phyloP scores from a whole-genome alignment of 2,888 invertebrate genomes.

The Perdita meconis region DNA sequence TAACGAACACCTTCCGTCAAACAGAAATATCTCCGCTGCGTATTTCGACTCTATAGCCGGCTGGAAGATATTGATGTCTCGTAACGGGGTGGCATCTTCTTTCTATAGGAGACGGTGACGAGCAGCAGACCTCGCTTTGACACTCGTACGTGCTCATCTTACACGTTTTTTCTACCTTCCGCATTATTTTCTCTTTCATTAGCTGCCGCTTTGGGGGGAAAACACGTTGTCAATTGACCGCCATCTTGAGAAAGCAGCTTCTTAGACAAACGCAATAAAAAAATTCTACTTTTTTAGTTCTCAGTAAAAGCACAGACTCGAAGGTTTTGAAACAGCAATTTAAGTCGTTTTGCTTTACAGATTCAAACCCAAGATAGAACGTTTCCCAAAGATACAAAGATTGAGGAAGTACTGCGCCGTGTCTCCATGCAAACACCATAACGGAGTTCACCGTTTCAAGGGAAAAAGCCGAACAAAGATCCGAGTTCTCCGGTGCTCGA shows the following conservation, averaged over 20 bases:
- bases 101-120: slow-evolving; percentile 59
- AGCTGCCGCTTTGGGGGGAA: slow-evolving; percentile 29
- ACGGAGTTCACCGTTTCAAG: background rate
- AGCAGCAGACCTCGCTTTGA: slow-evolving; percentile 68
- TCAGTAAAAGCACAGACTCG: no score
- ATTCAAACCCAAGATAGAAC: no score
- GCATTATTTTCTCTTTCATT: slow-evolving; percentile 66
- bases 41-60: slow-evolving; percentile 67
- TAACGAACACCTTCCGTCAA: slow-evolving; percentile 46
- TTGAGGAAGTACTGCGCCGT: no score
- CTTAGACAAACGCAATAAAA: no score
- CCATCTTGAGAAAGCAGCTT: background rate
- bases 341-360: no score
- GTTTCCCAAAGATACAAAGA: no score
- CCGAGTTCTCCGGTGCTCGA: slow-evolving; percentile 26
- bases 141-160: slow-evolving; percentile 49
- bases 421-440: no score
- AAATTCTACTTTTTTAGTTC: no score
- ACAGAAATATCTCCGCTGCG: slow-evolving; percentile 63
- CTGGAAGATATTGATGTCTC: slow-evolving; percentile 70
- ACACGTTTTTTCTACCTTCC: slow-evolving; percentile 42
- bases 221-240: slow-evolving; percentile 27
- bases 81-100: slow-evolving; percentile 60
- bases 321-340: no score
- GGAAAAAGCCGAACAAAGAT: slow-evolving; percentile 50